phyloP scores from a whole-genome alignment of 2,797 vertebrate genomes.

The Periophthalmus magnuspinnatus region DNA sequence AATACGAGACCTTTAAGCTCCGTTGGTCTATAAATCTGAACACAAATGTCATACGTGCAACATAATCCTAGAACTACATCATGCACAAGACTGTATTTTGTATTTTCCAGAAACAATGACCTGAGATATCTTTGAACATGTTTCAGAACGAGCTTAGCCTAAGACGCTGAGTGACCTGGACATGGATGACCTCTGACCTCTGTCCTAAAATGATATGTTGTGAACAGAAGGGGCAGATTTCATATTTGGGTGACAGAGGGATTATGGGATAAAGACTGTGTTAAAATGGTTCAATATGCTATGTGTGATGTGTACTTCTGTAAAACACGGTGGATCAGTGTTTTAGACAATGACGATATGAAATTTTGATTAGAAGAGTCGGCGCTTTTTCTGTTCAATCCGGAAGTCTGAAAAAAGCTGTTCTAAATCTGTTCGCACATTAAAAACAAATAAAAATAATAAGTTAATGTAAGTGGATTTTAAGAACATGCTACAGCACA shows the following conservation, averaged over 20 bases:
- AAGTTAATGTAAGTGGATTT: too few species aligned
- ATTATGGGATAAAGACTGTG: slow-evolving; percentile 37
- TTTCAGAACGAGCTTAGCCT: slow-evolving; percentile 82
- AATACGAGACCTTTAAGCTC: too few species aligned
- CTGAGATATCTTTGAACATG: slow-evolving; percentile 89
- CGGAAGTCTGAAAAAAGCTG: too few species aligned
- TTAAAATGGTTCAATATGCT: slow-evolving; percentile 47
- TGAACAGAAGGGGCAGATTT: slow-evolving; percentile 25
- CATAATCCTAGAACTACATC: too few species aligned
- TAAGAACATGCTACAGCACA: too few species aligned
- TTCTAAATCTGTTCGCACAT: too few species aligned
- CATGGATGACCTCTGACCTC: slow-evolving; percentile 6
- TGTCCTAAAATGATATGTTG: neutral
- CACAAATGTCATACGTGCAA: too few species aligned
- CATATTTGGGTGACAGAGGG: neutral
- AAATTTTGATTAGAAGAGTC: too few species aligned
- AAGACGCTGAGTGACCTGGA: neutral
- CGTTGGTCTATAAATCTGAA: too few species aligned
- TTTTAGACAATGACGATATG: neutral
- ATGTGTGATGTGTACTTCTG: slow-evolving; percentile 10
- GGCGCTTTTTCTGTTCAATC: too few species aligned
- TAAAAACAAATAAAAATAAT: too few species aligned
- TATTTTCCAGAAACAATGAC: slow-evolving; percentile 69
- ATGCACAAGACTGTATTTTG: neutral
- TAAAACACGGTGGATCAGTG: slow-evolving; percentile 7